Percentiles rank a stretch among this genome's conserved stretches.
These are phyloP conservation scores for Spondyliosoma cantharus DNA, from an alignment of 2,797 vertebrate genomes.

Conservation along the genomic window DNA sequence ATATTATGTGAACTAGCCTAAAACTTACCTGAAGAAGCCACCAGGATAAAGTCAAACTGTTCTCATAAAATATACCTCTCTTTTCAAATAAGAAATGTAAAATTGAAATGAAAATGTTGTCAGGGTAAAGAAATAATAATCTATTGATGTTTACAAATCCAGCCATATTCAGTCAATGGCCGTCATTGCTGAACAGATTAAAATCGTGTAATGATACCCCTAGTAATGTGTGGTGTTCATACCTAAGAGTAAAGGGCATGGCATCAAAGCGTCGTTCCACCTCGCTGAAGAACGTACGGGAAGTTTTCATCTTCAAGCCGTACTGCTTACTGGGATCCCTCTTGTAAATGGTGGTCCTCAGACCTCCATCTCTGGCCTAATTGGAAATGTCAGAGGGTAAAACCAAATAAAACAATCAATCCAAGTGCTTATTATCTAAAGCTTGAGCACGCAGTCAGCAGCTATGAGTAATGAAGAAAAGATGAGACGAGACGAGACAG, in stretches of 20 bases:
- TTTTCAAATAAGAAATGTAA: too few relatives aligned
- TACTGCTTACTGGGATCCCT: constrained; percentile 97
- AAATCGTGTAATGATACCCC: too few relatives aligned
- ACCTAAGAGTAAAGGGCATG: constrained; percentile 98
- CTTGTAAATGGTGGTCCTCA: constrained; percentile 98
- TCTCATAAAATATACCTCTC: too few relatives aligned
- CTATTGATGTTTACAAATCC: too few relatives aligned
- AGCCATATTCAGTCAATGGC: too few relatives aligned
- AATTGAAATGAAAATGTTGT: too few relatives aligned
- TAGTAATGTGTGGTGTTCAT: constrained; percentile 13
- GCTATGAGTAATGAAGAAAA: not conserved
- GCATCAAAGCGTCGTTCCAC: constrained; percentile 95
- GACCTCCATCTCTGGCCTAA: constrained; percentile 93
- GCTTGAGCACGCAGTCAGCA: not conserved
- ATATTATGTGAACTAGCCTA: too few relatives aligned
- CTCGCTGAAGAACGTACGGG: constrained; percentile 97
- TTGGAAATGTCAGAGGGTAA: not conserved
- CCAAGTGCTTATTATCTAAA: not conserved
- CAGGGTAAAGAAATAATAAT: too few relatives aligned
- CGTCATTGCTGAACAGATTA: too few relatives aligned
- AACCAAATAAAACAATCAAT: not conserved
- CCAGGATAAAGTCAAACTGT: too few relatives aligned
- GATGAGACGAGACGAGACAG: not conserved
- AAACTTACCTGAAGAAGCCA: too few relatives aligned
- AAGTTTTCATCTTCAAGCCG: constrained; percentile 98